A percentile compares a stretch with the other conserved stretches of the same genome.
These are phyloP conservation scores for Paracanthobrama guichenoti DNA, from an alignment of 2,113 vertebrate species.

Conservation along the genomic window DNA sequence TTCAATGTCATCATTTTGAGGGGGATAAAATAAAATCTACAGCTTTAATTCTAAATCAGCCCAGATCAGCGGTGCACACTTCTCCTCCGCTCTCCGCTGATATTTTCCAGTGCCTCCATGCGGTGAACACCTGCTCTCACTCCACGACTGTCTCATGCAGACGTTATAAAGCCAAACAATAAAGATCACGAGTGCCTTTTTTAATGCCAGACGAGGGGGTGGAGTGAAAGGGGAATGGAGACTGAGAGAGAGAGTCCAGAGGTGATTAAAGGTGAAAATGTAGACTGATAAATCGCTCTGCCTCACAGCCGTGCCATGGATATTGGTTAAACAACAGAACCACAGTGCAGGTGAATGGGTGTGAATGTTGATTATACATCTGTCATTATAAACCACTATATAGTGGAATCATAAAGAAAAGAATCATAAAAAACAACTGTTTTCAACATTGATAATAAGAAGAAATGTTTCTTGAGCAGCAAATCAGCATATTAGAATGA, in stretches of 20 bases:
- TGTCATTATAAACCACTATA: too few species aligned
- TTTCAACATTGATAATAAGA: not conserved
- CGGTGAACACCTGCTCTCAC: constrained; percentile 21
- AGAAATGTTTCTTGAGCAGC: not conserved
- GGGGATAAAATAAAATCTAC: not conserved
- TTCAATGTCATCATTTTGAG: not conserved
- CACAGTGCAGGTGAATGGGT: not conserved
- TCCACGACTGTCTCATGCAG: constrained; percentile 30
- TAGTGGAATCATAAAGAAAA: too few species aligned
- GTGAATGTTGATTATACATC: not conserved
- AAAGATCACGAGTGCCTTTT: constrained; percentile 14
- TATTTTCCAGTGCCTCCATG: constrained; percentile 19
- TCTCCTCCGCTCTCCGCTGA: constrained; percentile 9
- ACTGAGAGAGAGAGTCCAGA: not conserved
- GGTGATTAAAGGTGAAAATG: constrained; percentile 13
- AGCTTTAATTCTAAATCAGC: not conserved
- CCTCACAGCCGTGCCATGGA: not conserved
- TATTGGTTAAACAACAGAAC: constrained; percentile 5
- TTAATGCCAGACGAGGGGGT: constrained; percentile 1
- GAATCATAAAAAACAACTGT: not conserved
- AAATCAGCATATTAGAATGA: not conserved
- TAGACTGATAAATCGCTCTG: constrained; percentile 16
- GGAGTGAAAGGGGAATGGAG: not conserved
- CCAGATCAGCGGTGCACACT: not conserved
- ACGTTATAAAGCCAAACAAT: constrained; percentile 28